Percentiles rank a stretch among this genome's conserved stretches.
Evolutionary conservation across 2,113 vertebrate species (phyloP).

Genomic region (Phyllostomus discolor): DNA sequence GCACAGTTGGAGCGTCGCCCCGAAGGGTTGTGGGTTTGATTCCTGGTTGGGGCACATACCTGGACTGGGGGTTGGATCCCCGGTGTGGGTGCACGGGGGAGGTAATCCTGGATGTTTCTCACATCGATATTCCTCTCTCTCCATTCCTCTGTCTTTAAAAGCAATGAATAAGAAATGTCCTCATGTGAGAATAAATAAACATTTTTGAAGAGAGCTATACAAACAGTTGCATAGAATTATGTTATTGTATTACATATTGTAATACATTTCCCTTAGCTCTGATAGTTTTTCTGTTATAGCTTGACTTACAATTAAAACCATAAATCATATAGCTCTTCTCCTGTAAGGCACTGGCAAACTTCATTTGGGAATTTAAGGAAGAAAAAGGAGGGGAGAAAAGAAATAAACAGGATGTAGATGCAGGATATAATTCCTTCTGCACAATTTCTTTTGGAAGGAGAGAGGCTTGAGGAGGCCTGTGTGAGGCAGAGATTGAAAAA

Average conservation of each 20-base stretch:
- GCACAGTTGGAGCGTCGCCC: too few species aligned
- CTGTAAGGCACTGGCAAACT: background rate
- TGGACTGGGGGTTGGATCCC: too few species aligned
- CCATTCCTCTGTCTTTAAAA: too few species aligned
- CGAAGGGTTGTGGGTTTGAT: too few species aligned
- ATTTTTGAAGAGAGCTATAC: background rate
- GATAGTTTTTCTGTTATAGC: background rate
- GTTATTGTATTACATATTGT: background rate
- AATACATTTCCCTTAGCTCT: background rate
- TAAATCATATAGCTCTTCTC: background rate
- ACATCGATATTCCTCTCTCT: too few species aligned
- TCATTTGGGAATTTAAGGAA: background rate
- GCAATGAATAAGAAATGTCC: too few species aligned
- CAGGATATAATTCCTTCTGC: background rate
- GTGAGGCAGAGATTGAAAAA: background rate
- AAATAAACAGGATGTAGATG: background rate
- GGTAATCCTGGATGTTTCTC: too few species aligned
- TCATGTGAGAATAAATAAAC: too few species aligned
- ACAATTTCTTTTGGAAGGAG: background rate
- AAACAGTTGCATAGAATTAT: background rate
- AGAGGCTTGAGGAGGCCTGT: background rate
- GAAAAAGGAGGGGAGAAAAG: background rate
- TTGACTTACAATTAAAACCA: slow-evolving; percentile 19
- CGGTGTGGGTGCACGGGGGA: too few species aligned
- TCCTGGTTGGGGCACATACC: too few species aligned